Evolutionary conservation across 1,140 invertebrate genomes (phyloP).

Genomic region (Ostrea denselamellosa): DNA sequence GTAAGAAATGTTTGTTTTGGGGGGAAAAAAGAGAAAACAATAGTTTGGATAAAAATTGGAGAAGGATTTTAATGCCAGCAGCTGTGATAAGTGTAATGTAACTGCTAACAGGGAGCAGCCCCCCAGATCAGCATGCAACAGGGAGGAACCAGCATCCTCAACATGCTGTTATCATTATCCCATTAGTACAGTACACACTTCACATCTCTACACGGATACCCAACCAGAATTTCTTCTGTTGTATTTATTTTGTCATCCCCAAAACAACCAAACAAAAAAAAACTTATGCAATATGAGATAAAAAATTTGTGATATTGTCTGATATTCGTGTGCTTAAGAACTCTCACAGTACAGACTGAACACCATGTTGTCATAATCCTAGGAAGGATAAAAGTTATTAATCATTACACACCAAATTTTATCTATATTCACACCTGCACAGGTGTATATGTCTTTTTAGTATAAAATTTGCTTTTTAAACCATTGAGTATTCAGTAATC

Average conservation of each 20-base stretch:
- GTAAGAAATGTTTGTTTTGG: background rate
- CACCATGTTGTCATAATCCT: too few relatives aligned
- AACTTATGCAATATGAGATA: too few relatives aligned
- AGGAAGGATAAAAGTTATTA: too few relatives aligned
- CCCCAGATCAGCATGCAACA: background rate
- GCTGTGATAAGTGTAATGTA: background rate
- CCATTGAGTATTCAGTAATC: too few relatives aligned
- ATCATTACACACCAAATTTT: too few relatives aligned
- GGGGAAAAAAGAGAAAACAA: background rate
- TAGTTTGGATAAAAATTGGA: background rate
- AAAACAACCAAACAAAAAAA: too few relatives aligned
- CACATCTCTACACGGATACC: background rate
- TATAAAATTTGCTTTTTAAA: too few relatives aligned
- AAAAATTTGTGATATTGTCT: too few relatives aligned
- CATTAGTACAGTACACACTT: slow-evolving; percentile 8
- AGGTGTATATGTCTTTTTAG: too few relatives aligned
- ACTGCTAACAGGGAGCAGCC: background rate
- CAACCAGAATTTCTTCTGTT: background rate
- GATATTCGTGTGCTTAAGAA: too few relatives aligned
- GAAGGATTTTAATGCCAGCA: background rate
- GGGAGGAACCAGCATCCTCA: background rate
- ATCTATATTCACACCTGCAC: too few relatives aligned
- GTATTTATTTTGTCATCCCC: background rate
- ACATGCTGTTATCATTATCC: slow-evolving; percentile 16
- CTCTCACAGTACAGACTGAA: too few relatives aligned